phyloP scores from a whole-genome alignment of 1,140 invertebrate species.

The Sogatella furcifera region DNA sequence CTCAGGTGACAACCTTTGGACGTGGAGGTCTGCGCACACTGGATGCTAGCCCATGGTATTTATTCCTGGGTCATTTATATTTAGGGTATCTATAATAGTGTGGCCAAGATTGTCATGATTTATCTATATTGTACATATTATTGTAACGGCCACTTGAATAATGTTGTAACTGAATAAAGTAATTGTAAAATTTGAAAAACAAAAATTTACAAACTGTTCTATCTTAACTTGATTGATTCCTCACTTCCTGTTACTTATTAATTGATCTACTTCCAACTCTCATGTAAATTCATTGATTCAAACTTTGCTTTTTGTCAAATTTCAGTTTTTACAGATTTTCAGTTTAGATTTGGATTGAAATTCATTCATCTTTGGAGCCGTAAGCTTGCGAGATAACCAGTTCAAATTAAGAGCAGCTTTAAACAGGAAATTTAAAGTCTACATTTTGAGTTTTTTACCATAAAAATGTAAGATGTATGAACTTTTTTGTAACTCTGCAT shows the following conservation, averaged over 20 bases:
- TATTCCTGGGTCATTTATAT: conserved; percentile 26
- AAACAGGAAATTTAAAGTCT: not conserved
- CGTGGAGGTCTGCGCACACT: conserved; percentile 18
- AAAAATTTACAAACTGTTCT: too few species aligned
- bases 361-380: conserved; percentile 1
- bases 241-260: too few species aligned
- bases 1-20: conserved; percentile 25
- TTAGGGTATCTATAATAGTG: too few species aligned
- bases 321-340: not conserved
- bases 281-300: too few species aligned
- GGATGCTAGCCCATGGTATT: conserved; percentile 27
- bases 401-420: conserved; percentile 1
- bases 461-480: not conserved
- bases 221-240: too few species aligned
- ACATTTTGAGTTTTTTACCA: not conserved
- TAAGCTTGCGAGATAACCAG: conserved; percentile 1
- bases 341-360: conserved; percentile 5
- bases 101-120: too few species aligned
- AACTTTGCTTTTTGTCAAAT: too few species aligned
- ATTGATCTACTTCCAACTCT: too few species aligned
- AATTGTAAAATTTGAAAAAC: too few species aligned
- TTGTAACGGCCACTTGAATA: too few species aligned
- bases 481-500: conserved; percentile 18
- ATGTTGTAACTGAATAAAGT: too few species aligned
- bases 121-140: too few species aligned